Conservation (phyloP, 1,140 invertebrate species). For the Nephotettix cincticeps region DNA sequence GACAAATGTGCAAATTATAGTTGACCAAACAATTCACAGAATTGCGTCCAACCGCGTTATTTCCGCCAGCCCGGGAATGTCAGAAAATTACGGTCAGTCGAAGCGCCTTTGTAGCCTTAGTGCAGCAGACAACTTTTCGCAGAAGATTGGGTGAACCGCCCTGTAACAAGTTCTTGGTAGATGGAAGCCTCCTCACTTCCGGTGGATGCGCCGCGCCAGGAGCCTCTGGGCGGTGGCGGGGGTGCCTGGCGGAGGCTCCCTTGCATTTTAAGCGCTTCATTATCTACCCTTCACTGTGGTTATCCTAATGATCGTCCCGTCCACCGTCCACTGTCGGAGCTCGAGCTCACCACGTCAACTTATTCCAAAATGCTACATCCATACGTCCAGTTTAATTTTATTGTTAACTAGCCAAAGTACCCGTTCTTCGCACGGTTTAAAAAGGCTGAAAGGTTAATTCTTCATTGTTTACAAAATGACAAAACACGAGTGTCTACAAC, state of each 20-base stretch:
- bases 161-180: constrained; percentile 14
- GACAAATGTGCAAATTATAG: constrained; percentile 2
- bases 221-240: no score
- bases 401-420: no score
- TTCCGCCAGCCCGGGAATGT: not conserved
- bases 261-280: constrained; percentile 19
- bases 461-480: no score
- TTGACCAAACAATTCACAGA: constrained; percentile 15
- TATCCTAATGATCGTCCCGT: not conserved
- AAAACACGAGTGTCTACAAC: no score
- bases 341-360: not conserved
- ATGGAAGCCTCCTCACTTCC: not conserved
- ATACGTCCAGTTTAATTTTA: no score
- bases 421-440: no score
- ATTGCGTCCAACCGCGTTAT: not conserved
- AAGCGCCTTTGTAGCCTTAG: not conserved
- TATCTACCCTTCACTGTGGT: not conserved
- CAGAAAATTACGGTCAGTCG: constrained; percentile 9
- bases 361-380: no score
- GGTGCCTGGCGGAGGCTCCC: not conserved
- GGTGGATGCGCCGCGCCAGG: no score
- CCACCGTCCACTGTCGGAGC: not conserved
- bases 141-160: not conserved
- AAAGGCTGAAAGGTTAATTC: no score
- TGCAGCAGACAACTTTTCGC: constrained; percentile 1